These are phyloP conservation scores for Megaceryle torquata DNA, from an alignment of 2,113 vertebrate species.

Conservation along the genomic window DNA sequence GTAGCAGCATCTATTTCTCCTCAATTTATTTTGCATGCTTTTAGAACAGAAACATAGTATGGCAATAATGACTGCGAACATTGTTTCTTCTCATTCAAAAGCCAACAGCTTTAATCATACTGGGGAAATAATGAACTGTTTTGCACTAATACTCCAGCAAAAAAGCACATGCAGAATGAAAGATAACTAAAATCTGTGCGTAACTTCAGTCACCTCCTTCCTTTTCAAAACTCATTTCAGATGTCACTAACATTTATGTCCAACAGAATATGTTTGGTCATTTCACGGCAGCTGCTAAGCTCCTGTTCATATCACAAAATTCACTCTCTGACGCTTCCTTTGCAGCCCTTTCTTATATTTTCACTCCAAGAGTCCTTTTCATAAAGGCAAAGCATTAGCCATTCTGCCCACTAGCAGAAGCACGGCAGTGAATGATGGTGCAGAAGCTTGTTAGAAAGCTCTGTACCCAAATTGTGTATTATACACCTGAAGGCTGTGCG, in stretches of 20 bases:
- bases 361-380: background rate
- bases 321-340: background rate
- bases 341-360: background rate
- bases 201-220: background rate
- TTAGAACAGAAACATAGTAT: background rate
- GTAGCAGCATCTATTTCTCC: background rate
- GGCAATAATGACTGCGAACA: background rate
- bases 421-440: background rate
- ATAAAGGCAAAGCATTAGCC: background rate
- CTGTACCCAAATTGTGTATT: background rate
- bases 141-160: background rate
- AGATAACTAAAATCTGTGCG: background rate
- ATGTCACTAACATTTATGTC: background rate
- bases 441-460: background rate
- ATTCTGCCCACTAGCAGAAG: background rate
- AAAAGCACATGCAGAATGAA: background rate
- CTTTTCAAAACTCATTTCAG: background rate
- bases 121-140: background rate
- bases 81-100: background rate
- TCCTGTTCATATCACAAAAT: rapidly evolving
- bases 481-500: too few relatives aligned
- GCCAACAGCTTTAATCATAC: background rate
- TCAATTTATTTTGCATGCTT: background rate
- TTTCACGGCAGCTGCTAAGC: background rate
- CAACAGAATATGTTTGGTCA: background rate